phyloP scores from a whole-genome alignment of 92 coral and sea anemone genomes.

The Parazoanthus swiftii region DNA sequence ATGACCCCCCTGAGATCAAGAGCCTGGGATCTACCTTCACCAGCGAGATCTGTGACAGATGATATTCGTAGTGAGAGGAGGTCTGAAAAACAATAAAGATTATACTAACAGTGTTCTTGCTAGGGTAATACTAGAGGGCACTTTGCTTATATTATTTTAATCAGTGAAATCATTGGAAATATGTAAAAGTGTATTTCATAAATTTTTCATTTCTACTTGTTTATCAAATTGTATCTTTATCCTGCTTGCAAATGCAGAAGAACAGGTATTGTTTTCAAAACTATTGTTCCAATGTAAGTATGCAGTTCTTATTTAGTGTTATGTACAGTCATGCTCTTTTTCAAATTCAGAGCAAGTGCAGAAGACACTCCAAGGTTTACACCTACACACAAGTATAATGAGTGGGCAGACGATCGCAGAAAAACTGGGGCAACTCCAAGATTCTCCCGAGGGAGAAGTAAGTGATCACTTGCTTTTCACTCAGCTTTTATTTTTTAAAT shows the following conservation, averaged over 20 bases:
- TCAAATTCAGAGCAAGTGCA: constrained; percentile 30
- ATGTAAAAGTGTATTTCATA: too few relatives aligned
- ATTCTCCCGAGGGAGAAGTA: constrained; percentile 89
- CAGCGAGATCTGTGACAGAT: constrained; percentile 82
- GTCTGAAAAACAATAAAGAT: constrained; percentile 12
- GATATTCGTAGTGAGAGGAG: constrained; percentile 81
- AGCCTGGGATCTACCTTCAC: constrained; percentile 96
- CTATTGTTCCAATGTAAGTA: too few relatives aligned
- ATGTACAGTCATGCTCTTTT: not conserved
- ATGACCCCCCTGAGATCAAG: constrained; percentile 71
- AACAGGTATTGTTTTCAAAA: too few relatives aligned
- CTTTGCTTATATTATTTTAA: too few relatives aligned
- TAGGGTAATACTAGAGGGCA: too few relatives aligned
- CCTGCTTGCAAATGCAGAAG: too few relatives aligned
- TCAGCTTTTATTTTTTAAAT: too few relatives aligned
- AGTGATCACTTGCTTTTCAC: not conserved
- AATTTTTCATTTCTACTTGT: too few relatives aligned
- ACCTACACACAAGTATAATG: constrained; percentile 93
- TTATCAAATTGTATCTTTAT: too few relatives aligned
- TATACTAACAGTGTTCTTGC: too few relatives aligned
- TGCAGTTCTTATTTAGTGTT: too few relatives aligned
- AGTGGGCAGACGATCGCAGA: constrained; percentile 90
- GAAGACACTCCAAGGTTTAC: constrained; percentile 95
- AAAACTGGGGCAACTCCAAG: constrained; percentile 92
- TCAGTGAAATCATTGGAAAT: too few relatives aligned